Base-by-base conservation (phyloP, 2,888 invertebrate species). In the Caenorhabditis sinica region DNA sequence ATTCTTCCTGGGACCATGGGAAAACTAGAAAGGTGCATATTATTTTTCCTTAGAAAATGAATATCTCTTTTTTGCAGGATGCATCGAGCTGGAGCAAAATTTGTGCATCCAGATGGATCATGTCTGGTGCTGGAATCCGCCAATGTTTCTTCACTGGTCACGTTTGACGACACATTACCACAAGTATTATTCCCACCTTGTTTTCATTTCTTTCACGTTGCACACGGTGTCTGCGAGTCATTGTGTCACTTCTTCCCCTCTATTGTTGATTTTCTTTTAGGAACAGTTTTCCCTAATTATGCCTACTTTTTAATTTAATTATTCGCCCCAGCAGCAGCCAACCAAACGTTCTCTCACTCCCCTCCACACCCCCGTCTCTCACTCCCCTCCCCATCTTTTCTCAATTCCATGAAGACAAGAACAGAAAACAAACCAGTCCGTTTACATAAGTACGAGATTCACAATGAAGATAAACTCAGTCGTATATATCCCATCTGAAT, bases 251-350 rank as follows among this genome's bases (percentile, higher is more conserved):
- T 77, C 61, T 85, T 85, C 36, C 82, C 85, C 6, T 85, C 84
- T 28, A 71, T 84, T 75, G 84, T 84, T 80, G 84, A 84, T 84
- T 80, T 84, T 82, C 85, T 85, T 23, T 17, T 85, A 82, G 82
- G 77, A 69, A 82, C 82, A 60, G 84, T 84, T 74, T 85, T 85
- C 71, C 85, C 85, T 53, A 85, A 85, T 76, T 82, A 81, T 71
- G 85, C 85, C 49, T 85, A 85, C 79, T 85, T 85, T 81, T 81
- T 85, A 71, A 84, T 84, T 80, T 84, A 66, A 84, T 69, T 82
- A 82, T 65, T 51, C 49, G 36, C 40, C 40, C 76, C 76, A 68
- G 36, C 82, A 75, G 63, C 82, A 76, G 65, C 63, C 69, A 69
- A 56, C 61, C 43, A 75, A 75, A 68, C 53, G 68, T 69, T 68